phyloP scores from a whole-genome alignment of 2,888 invertebrate species.

The Brachyopa scutellaris region DNA sequence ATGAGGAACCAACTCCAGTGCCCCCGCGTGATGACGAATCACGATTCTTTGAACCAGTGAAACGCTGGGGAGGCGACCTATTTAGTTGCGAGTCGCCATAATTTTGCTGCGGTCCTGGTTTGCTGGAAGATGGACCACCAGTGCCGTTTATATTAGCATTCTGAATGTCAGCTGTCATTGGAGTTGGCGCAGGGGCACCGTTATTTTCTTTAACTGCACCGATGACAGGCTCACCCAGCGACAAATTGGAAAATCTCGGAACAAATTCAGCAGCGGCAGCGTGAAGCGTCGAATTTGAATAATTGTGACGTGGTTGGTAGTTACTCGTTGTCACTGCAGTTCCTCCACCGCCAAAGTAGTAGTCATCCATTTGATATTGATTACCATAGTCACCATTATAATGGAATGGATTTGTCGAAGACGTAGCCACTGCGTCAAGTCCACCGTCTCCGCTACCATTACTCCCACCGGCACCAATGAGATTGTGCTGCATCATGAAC shows the following conservation, averaged over 20 bases:
- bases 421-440: conserved; percentile 4
- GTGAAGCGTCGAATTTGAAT: conserved; percentile 77
- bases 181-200: neutral
- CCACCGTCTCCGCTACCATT: conserved; percentile 13
- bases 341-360: conserved; percentile 29
- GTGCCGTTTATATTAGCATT: conserved; percentile 36
- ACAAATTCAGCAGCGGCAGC: conserved; percentile 80
- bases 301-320: conserved; percentile 18
- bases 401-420: conserved; percentile 60
- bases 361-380: conserved; percentile 33
- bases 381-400: conserved; percentile 47
- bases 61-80: conserved; percentile 70
- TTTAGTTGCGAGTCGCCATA: conserved; percentile 3
- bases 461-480: conserved; percentile 64
- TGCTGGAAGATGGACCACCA: conserved; percentile 4
- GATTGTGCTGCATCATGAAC: conserved; percentile 80
- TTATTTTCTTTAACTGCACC: neutral
- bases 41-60: conserved; percentile 73
- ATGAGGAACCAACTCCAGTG: conserved; percentile 7
- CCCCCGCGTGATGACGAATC: conserved; percentile 51
- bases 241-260: conserved; percentile 78
- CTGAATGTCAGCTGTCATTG: conserved; percentile 21
- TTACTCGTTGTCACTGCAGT: conserved; percentile 9
- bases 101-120: neutral
- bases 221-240: conserved; percentile 64